Percentiles rank a stretch among this genome's conserved stretches.
Evolutionary conservation across 1,140 invertebrate genomes (phyloP).

Genomic region (Microplitis mediator): DNA sequence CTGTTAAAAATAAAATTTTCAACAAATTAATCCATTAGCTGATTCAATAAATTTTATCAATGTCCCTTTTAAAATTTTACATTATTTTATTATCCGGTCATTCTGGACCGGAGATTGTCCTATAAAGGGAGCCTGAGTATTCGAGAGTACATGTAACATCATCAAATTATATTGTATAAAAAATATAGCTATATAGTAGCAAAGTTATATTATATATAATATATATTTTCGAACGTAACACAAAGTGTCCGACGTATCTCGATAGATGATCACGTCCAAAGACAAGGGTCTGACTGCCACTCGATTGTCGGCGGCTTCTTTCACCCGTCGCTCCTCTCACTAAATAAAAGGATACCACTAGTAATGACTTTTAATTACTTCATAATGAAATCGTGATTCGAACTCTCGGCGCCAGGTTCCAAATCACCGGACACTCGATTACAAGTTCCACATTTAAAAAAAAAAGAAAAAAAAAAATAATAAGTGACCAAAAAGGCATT

Average conservation of each 20-base stretch:
- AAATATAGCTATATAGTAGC: constrained; percentile 50
- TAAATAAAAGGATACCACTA: constrained; percentile 60
- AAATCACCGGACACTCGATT: not conserved
- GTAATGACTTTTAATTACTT: constrained; percentile 65
- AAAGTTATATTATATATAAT: constrained; percentile 24
- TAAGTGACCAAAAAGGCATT: not conserved
- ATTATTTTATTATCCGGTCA: constrained; percentile 38
- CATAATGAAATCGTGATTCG: constrained; percentile 61
- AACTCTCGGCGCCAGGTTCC: constrained; percentile 44
- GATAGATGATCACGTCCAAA: constrained; percentile 31
- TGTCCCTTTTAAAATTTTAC: constrained; percentile 3
- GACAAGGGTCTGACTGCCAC: constrained; percentile 58
- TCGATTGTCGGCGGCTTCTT: constrained; percentile 53
- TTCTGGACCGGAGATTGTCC: constrained; percentile 55
- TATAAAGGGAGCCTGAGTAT: constrained; percentile 18
- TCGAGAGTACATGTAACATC: constrained; percentile 19
- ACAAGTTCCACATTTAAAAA: not conserved
- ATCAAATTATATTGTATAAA: constrained; percentile 31
- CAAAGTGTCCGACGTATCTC: constrained; percentile 31
- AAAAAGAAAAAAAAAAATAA: not conserved
- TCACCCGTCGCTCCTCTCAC: constrained; percentile 32
- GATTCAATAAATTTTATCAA: not conserved
- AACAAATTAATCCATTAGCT: not conserved
- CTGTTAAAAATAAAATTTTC: not conserved
- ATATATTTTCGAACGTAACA: not conserved